Percentiles rank a stretch among this genome's conserved stretches.
Conservation (phyloP, 2,888 invertebrate species). For the Cybosia mesomella region DNA sequence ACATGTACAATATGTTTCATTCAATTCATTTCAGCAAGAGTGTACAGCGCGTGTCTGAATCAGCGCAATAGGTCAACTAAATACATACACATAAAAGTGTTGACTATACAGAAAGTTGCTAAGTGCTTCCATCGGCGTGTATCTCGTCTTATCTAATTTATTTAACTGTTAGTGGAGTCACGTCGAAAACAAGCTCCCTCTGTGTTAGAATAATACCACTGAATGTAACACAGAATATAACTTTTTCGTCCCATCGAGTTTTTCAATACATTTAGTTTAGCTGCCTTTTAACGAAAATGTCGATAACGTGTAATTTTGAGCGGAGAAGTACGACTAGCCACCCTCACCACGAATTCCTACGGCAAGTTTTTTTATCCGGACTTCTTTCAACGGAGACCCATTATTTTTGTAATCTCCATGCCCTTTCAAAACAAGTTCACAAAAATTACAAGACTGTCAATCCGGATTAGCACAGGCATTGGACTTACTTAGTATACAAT, state of each 20-base stretch:
- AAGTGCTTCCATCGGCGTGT: conserved; percentile 72
- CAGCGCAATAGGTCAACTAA: conserved; percentile 59
- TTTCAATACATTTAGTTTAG: conserved; percentile 40
- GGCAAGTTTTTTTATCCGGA: conserved; percentile 56
- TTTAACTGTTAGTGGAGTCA: conserved; percentile 72
- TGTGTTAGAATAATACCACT: conserved; percentile 40
- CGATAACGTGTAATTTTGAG: conserved; percentile 52
- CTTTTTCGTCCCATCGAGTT: conserved; percentile 23
- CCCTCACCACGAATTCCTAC: conserved; percentile 50
- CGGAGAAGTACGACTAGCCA: conserved; percentile 39
- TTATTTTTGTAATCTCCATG: conserved; percentile 70
- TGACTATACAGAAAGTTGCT: conserved; percentile 74
- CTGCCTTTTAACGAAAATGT: conserved; percentile 42
- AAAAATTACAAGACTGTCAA: conserved; percentile 71
- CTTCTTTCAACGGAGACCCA: conserved; percentile 69
- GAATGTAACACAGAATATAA: conserved; percentile 20
- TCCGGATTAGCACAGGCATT: conserved; percentile 58
- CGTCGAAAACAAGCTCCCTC: conserved; percentile 70
- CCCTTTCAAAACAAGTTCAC: conserved; percentile 70
- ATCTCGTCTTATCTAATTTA: conserved; percentile 79
- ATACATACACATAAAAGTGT: conserved; percentile 71
- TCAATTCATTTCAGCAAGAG: not conserved
- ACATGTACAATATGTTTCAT: not conserved
- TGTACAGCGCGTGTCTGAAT: conserved; percentile 35
- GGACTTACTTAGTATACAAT: conserved; percentile 35